phyloP scores from a whole-genome alignment of 2,888 invertebrate genomes.

The Lutraria lutraria region DNA sequence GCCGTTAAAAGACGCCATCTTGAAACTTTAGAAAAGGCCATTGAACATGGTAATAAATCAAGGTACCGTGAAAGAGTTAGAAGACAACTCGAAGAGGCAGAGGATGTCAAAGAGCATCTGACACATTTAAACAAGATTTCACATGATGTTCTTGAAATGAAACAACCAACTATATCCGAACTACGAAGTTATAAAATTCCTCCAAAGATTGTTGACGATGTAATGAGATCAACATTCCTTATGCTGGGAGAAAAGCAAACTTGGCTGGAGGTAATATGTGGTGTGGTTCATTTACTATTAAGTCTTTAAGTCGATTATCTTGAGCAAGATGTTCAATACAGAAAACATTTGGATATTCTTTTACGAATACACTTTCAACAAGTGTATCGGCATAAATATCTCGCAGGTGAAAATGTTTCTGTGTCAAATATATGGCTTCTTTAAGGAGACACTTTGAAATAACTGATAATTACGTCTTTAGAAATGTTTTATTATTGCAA shows the following conservation, averaged over 20 bases:
- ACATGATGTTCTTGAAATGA: conserved; percentile 73
- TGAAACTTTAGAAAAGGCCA: conserved; percentile 66
- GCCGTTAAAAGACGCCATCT: conserved; percentile 68
- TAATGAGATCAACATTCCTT: conserved; percentile 71
- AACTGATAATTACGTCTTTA: too few relatives aligned
- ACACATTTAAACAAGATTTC: conserved; percentile 67
- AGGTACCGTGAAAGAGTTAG: conserved; percentile 60
- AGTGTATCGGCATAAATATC: too few relatives aligned
- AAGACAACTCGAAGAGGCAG: conserved; percentile 67
- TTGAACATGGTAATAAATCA: conserved; percentile 59
- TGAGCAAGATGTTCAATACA: too few relatives aligned
- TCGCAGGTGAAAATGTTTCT: too few relatives aligned
- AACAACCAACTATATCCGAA: conserved; percentile 73
- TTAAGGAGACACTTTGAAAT: too few relatives aligned
- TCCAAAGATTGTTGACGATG: conserved; percentile 57
- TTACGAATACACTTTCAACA: too few relatives aligned
- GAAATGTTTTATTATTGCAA: too few relatives aligned
- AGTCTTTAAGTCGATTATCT: too few relatives aligned
- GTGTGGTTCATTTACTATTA: too few relatives aligned
- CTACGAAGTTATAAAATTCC: conserved; percentile 71
- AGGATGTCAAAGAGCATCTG: conserved; percentile 71
- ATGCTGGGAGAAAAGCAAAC: conserved; percentile 67
- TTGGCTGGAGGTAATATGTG: conserved; percentile 58
- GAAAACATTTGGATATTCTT: too few relatives aligned
- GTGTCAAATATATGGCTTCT: too few relatives aligned